Conservation (phyloP, 2,888 invertebrate species). For the Zaprionus obscuricornis region DNA sequence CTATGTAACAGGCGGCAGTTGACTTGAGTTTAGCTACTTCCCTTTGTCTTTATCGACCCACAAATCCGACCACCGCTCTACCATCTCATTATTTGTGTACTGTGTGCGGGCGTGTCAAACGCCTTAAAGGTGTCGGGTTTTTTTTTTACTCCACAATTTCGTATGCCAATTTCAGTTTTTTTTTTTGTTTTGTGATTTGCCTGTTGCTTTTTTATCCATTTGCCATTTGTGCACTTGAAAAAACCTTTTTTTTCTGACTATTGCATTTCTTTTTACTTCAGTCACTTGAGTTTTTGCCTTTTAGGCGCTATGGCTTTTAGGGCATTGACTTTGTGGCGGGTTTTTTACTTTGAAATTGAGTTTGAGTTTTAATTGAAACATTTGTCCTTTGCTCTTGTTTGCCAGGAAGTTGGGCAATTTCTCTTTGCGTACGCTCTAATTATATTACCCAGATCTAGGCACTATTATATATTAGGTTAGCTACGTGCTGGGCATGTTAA, state of each 20-base stretch:
- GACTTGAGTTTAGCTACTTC: neutral
- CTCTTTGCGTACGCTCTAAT: constrained; percentile 39
- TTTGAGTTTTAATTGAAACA: constrained; percentile 65
- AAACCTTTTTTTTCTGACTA: neutral
- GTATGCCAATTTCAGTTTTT: neutral
- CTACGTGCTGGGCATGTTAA: constrained; percentile 57
- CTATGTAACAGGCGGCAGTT: neutral
- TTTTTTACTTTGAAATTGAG: no score
- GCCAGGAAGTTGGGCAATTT: constrained; percentile 13
- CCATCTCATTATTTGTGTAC: neutral
- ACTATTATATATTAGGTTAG: constrained; percentile 25
- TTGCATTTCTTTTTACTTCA: neutral
- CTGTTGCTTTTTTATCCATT: neutral
- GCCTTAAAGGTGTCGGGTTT: constrained; percentile 20
- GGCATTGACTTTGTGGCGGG: constrained; percentile 20
- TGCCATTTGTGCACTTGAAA: neutral
- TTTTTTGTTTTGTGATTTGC: no score
- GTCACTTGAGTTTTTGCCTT: no score
- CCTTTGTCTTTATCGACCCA: neutral
- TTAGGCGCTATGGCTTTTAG: neutral
- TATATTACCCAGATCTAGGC: constrained; percentile 57
- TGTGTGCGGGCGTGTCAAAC: constrained; percentile 4
- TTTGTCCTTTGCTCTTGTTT: constrained; percentile 34
- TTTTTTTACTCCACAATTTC: neutral
- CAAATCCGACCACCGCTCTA: no score